These are phyloP conservation scores for Phortica variegata DNA, from an alignment of 1,140 invertebrate genomes.

Conservation along the genomic window DNA sequence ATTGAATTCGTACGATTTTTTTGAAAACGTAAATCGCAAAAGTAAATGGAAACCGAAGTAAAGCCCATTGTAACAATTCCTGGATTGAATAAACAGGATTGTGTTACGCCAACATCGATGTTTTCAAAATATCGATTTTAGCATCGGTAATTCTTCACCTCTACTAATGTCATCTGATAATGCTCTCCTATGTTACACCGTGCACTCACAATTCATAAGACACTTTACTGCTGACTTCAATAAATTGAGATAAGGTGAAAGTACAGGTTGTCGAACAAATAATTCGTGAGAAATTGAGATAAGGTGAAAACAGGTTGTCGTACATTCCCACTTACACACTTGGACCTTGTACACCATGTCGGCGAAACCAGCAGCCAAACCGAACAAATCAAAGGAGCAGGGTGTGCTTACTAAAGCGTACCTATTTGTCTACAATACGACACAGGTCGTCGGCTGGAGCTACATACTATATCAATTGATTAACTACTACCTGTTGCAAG, in stretches of 20 bases:
- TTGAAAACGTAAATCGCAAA: too few relatives aligned
- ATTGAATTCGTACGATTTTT: too few relatives aligned
- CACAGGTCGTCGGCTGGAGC: conserved; percentile 67
- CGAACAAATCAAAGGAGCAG: conserved; percentile 37
- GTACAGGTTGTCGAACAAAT: conserved; percentile 32
- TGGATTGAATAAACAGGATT: too few relatives aligned
- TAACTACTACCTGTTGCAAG: conserved; percentile 60
- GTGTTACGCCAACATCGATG: too few relatives aligned
- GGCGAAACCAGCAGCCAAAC: conserved; percentile 31
- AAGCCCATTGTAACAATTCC: too few relatives aligned
- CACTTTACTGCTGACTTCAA: too few relatives aligned
- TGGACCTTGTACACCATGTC: conserved; percentile 26
- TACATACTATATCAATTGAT: conserved; percentile 69
- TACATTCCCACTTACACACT: conserved; percentile 12
- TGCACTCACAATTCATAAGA: too few relatives aligned
- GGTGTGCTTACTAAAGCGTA: conserved; percentile 59
- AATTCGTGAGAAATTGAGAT: conserved; percentile 13
- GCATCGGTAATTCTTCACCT: too few relatives aligned
- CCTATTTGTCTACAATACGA: conserved; percentile 61
- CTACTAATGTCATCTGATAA: too few relatives aligned
- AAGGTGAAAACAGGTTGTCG: conserved; percentile 33
- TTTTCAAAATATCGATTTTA: too few relatives aligned
- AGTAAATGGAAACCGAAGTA: too few relatives aligned
- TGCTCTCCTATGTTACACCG: too few relatives aligned
- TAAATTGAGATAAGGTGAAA: background rate